A percentile compares a stretch with the other conserved stretches of the same genome.
phyloP scores from a whole-genome alignment of 2,797 vertebrate genomes.

The Lophius americanus region DNA sequence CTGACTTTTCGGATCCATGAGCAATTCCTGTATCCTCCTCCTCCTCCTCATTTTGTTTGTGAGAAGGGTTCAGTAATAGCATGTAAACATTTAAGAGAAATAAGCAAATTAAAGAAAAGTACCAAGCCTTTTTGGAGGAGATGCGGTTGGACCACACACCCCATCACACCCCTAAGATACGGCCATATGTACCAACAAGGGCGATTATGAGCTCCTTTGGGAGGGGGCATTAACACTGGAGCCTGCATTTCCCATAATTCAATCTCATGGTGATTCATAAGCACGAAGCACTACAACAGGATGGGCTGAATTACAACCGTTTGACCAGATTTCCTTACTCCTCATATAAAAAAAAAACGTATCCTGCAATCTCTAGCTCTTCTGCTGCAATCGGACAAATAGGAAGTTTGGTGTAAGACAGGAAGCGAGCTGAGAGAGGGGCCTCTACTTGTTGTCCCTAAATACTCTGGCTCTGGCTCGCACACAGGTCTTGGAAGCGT shows the following conservation, averaged over 20 bases:
- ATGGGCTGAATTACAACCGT: not conserved
- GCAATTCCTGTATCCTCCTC: no score
- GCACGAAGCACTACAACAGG: not conserved
- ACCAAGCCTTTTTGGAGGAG: no score
- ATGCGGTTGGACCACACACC: no score
- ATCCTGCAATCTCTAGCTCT: not conserved
- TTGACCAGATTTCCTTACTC: not conserved
- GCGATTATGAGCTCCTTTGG: no score
- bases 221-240: no score
- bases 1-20: no score
- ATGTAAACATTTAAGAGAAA: no score
- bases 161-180: no score
- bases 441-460: not conserved
- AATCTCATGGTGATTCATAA: not conserved
- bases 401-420: slow-evolving; percentile 6
- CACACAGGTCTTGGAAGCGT: not conserved
- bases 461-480: not conserved
- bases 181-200: no score
- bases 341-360: not conserved
- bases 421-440: not conserved
- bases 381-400: not conserved
- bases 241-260: not conserved
- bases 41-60: no score
- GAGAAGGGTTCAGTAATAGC: no score
- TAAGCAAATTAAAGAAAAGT: no score